phyloP scores from a whole-genome alignment of 2,113 vertebrate species.

The Alosa alosa region DNA sequence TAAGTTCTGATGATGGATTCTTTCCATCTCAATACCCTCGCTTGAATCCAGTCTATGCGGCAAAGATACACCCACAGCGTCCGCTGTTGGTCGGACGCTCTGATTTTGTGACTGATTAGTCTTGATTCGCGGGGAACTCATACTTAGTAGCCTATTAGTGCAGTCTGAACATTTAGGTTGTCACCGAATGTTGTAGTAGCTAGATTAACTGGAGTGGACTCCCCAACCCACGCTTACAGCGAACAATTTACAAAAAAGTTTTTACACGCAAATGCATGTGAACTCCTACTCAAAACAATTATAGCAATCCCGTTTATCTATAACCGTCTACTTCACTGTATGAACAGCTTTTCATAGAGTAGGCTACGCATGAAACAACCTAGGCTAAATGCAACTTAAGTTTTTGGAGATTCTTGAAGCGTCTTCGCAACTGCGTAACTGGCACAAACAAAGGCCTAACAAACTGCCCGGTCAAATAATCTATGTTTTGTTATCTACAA shows the following conservation, averaged over 20 bases:
- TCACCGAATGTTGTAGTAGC: not conserved
- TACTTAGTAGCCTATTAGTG: constrained; percentile 24
- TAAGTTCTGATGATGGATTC: constrained; percentile 67
- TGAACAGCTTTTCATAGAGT: no score
- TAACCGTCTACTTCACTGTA: no score
- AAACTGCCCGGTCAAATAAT: not conserved
- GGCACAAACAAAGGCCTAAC: not conserved
- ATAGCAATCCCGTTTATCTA: not conserved
- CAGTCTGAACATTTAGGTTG: not conserved
- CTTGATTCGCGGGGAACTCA: constrained; percentile 73
- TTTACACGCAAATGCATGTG: no score
- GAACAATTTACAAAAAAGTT: no score
- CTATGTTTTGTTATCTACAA: not conserved
- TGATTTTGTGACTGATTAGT: constrained; percentile 66
- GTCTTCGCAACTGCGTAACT: not conserved
- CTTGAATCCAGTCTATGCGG: constrained; percentile 54
- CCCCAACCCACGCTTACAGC: not conserved
- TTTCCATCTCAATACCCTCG: constrained; percentile 76
- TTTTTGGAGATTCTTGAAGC: not conserved
- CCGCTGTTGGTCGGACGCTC: constrained; percentile 35
- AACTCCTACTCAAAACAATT: not conserved
- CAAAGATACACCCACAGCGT: constrained; percentile 36
- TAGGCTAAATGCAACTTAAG: not conserved
- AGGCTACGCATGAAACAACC: not conserved
- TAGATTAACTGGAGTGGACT: not conserved